Base-by-base conservation (phyloP, 2,797 vertebrate genomes). In the Enteromius afrohamiltoni region DNA sequence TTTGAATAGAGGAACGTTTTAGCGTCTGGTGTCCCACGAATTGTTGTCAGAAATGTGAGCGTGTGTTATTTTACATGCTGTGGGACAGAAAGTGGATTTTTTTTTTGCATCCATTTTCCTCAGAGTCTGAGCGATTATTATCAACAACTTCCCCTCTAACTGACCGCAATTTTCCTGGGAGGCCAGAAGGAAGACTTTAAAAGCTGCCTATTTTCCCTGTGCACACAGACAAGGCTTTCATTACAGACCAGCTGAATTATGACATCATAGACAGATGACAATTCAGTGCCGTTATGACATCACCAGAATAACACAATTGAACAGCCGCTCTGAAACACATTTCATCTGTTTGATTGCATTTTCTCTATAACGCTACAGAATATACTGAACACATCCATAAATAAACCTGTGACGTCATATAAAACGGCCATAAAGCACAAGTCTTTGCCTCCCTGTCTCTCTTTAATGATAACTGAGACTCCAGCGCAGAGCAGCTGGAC, bases 401-500 rank as follows among this genome's bases (percentile, higher is more conserved):
- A 55, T 42, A 55, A 67, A 65, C 42, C n/a, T 3, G n/a, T 16
- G 71, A n/a, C 45, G 6, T 53, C 0, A 76, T 21, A 42, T 51
- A 40, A 64, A 82, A 51, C 8, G 1, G 1, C 26, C 17, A 3
- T 49, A 51, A 65, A 79, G 77, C 31, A 53, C 1, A 0, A 13
- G 80, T 31, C 64, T 65, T 67, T n/a, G 0, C 31, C 26, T 75
- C 31, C 45, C 17, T 49, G 17, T 65, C 77, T 76, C 77, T 80
- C 51, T 83, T 62, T 75, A 67, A 45, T 40, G 80, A 83, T 65
- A 80, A 67, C 64, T 60, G 80, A 83, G 55, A 80, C 82, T 87
- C 71, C 26, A 65, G 42, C 26, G 1, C 71, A 82, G 14, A 71
- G 53, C n/a, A 80, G 53, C 53, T 45, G 80, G 67, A 71, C 60